Percentiles rank a stretch among this genome's conserved stretches.
These are phyloP conservation scores for Amphipoea lucens DNA, from an alignment of 2,888 invertebrate species.

Conservation along the genomic window DNA sequence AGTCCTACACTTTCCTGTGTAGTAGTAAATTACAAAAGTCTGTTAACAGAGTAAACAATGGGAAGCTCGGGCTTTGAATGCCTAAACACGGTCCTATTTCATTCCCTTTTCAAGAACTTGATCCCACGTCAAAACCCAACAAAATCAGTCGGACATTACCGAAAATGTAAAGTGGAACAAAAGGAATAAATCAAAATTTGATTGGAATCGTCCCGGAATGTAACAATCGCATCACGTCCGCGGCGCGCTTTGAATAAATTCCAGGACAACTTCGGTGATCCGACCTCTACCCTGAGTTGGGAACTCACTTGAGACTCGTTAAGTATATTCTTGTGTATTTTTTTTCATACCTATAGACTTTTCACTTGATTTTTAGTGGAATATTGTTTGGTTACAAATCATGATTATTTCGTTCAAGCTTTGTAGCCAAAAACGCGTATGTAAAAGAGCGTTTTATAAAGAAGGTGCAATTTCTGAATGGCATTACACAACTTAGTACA, in stretches of 20 bases:
- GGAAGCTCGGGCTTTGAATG: constrained; percentile 3
- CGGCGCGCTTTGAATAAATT: constrained; percentile 81
- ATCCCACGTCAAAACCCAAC: constrained; percentile 66
- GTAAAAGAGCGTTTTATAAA: too few relatives aligned
- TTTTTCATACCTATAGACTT: background rate
- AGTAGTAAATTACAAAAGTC: background rate
- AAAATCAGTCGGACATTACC: constrained; percentile 70
- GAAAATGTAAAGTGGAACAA: constrained; percentile 74
- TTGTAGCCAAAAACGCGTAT: too few relatives aligned
- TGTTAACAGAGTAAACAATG: constrained; percentile 14
- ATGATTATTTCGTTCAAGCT: background rate
- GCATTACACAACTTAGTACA: background rate
- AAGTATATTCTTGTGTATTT: background rate
- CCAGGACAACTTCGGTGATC: constrained; percentile 72
- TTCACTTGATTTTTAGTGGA: background rate
- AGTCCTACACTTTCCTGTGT: background rate
- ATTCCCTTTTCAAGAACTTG: constrained; percentile 42
- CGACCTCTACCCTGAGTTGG: constrained; percentile 52
- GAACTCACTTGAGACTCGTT: constrained; percentile 46
- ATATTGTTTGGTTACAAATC: background rate
- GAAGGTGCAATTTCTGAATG: background rate
- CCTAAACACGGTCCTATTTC: constrained; percentile 26
- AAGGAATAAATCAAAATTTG: constrained; percentile 83
- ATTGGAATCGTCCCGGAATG: constrained; percentile 78
- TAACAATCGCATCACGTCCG: constrained; percentile 82